Percentiles rank a stretch among this genome's conserved stretches.
Conservation (phyloP, 2,797 vertebrate genomes). For the Limosa lapponica region DNA sequence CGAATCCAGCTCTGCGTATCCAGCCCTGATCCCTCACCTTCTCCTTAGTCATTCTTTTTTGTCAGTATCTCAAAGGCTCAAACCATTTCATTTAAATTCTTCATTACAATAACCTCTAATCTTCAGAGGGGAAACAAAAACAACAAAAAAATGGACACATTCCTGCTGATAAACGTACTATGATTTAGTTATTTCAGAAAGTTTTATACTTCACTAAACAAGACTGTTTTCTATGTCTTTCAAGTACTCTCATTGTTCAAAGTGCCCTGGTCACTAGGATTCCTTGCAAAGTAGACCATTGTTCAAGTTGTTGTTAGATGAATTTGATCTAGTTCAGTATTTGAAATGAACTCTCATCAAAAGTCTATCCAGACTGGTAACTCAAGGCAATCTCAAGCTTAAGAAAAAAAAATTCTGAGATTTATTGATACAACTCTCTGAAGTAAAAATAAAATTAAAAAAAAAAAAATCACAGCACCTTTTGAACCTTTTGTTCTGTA, state of each 20-base stretch:
- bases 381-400: not conserved
- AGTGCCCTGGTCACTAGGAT: not conserved
- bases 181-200: not conserved
- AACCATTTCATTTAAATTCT: not conserved
- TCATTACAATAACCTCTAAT: not conserved
- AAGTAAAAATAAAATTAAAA: not conserved
- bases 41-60: not conserved
- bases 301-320: not conserved
- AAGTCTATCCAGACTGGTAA: not conserved
- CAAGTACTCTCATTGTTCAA: not conserved
- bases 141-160: fast-evolving
- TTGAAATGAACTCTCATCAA: not conserved
- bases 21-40: not conserved
- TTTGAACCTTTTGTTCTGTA: not conserved
- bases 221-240: not conserved
- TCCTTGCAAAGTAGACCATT: not conserved
- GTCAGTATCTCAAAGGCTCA: not conserved
- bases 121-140: not conserved
- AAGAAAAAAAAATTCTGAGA: not conserved
- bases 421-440: not conserved
- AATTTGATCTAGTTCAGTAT: not conserved
- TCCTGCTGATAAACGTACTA: fast-evolving
- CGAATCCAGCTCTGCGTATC: not conserved
- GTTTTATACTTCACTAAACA: not conserved
- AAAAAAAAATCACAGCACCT: not conserved